Conservation (phyloP, 2,888 invertebrate genomes). For the Oxycera nigricornis region DNA sequence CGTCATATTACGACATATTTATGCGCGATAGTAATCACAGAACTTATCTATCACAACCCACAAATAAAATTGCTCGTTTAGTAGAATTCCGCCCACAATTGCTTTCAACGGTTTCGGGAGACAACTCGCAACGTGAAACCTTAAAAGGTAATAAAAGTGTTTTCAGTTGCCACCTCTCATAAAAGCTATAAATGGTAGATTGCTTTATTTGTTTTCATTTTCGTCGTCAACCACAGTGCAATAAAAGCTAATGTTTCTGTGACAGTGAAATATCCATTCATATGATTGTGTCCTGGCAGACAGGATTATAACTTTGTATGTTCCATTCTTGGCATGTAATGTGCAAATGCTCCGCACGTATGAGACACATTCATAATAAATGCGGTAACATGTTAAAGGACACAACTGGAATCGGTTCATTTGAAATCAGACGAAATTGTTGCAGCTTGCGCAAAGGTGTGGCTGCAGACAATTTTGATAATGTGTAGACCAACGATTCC, state of each 20-base stretch:
- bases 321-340: slow-evolving; percentile 14
- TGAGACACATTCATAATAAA: slow-evolving; percentile 23
- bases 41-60: neutral
- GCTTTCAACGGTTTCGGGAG: neutral
- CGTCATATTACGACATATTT: no score
- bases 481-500: neutral
- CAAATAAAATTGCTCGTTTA: neutral
- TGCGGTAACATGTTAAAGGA: slow-evolving; percentile 22
- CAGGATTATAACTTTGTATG: neutral
- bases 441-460: slow-evolving; percentile 19
- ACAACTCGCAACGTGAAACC: neutral
- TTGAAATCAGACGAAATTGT: slow-evolving; percentile 15
- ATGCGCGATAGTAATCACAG: neutral
- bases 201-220: slow-evolving; percentile 43
- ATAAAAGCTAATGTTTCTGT: slow-evolving; percentile 43
- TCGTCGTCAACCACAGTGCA: slow-evolving; percentile 36
- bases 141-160: slow-evolving; percentile 35
- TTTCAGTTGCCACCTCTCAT: slow-evolving; percentile 39
- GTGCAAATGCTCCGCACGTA: neutral
- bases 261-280: slow-evolving; percentile 39
- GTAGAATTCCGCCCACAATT: neutral
- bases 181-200: slow-evolving; percentile 35
- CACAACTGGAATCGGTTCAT: neutral
- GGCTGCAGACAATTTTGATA: slow-evolving; percentile 10
- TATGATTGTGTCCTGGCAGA: slow-evolving; percentile 12